Base-by-base conservation (phyloP, 1,140 invertebrate genomes). In the Anastrepha ludens region DNA sequence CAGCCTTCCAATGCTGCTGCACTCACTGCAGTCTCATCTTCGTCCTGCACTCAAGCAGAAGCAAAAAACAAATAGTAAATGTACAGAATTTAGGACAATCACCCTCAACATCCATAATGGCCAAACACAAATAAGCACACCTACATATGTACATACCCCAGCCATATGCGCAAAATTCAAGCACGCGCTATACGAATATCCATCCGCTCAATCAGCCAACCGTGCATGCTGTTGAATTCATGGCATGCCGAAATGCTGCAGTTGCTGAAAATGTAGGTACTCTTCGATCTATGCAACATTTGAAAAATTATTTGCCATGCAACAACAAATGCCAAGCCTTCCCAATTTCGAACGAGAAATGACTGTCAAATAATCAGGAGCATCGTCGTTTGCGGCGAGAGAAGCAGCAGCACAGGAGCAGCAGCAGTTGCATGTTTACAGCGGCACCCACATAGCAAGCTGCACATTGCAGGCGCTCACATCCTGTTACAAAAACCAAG, bases 81-180 rank as follows among this genome's bases (percentile, higher is more conserved):
- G 67, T 15, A 74, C 13, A 47, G 39, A 6, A 74, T 7, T 17
- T 4, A 74, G 67, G 3, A 74, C 41, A 47, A 74, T 47, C 67
- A 74, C 67, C 67, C 67, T 74, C 67, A 74, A 74, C 67, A 74
- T 74, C 67, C 39, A 44, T 41, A 47, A 47, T 17, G 41, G 0
- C 13, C 0, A 15, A 0, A 13, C 15, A 74, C 9, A 9, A 55
- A 55, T 55, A n/a, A n/a, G 50, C 50, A 55, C 6, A 0, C 50
- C 6, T 55, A 11, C 50, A 55, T 55, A 8, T 2, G 3, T 55
- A 6, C 11, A 55, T 55, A 11, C 11, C 60, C 8, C 67, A 5
- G 15, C 67, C 67, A 74, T 74, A 74, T 74, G 67, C 67, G 67
- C 67, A 74, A 47, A 74, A 74, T n/a, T 17, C 67, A n/a, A 47